phyloP scores from a whole-genome alignment of 64 coral and sea anemone species.

The Pocillopora damicornis region DNA sequence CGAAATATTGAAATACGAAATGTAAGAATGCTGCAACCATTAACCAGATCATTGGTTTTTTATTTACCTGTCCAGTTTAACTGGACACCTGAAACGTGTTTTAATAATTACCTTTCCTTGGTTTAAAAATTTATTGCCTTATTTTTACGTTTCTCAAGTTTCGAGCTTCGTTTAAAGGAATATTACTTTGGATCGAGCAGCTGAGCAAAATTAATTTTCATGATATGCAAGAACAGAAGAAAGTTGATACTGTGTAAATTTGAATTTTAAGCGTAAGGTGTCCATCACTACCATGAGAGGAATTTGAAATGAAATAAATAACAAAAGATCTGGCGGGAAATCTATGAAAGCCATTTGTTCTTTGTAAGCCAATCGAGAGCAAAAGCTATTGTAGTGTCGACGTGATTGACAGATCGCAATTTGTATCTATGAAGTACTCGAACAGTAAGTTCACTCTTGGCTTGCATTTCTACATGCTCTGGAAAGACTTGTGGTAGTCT shows the following conservation, averaged over 20 bases:
- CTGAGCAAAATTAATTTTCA: too few relatives aligned
- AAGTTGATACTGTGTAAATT: not conserved
- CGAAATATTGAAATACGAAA: too few relatives aligned
- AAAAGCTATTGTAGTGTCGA: constrained; percentile 45
- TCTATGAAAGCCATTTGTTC: constrained; percentile 30
- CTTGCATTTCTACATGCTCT: constrained; percentile 97
- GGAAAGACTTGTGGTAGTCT: constrained; percentile 48
- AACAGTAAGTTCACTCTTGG: constrained; percentile 9
- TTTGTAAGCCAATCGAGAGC: constrained; percentile 58
- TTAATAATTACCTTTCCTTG: not conserved
- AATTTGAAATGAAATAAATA: not conserved
- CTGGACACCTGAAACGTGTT: not conserved
- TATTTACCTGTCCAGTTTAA: not conserved
- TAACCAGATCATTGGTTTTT: not conserved
- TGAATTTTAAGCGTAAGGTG: not conserved
- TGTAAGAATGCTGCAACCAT: not conserved
- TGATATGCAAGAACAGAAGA: too few relatives aligned
- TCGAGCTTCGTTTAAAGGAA: too few relatives aligned
- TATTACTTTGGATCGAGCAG: too few relatives aligned
- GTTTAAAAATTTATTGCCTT: too few relatives aligned
- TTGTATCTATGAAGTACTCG: not conserved
- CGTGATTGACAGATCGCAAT: constrained; percentile 62
- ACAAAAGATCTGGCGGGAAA: constrained; percentile 81
- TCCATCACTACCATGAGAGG: not conserved
- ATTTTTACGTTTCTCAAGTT: too few relatives aligned